Evolutionary conservation across 2,888 invertebrate species (phyloP), one percentile per base, ranked within the genome.

Genomic region (Leucophenga maculata): DNA sequence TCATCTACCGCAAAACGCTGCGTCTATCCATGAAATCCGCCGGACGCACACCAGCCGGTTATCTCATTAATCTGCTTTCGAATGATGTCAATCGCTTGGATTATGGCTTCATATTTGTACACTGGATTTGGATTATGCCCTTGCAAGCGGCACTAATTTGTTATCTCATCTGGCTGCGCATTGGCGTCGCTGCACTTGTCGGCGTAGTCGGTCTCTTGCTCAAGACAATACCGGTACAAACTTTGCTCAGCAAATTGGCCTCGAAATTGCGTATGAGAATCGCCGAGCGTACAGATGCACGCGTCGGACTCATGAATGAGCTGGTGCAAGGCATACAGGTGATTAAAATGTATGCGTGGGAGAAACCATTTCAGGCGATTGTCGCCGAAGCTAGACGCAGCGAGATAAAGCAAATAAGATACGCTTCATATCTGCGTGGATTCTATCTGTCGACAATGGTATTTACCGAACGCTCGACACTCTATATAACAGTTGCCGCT

Each of bases 261-360:
- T 88, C 89, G 1, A 83, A 83, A 59, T 75, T 89, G 9, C 92
- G 98, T 74, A 91, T 92, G 86, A 92, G 92, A 83, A 96, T 96
- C 0, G 97, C 98, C 0, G 89, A 91, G 73, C 91, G 94, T 86
- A 97, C 97, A 0, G 98, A 98, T 88, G 94, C 94, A 79, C 91
- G 98, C 74, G 95, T 98, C 54, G 92, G 96, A 67, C 91, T 97
- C 64, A 98, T 98, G 97, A 96, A 95, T 86, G 98, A 99, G 91
- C 93, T 98, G 78, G 94, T 98, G 74, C 92, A 92, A 70, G 98
- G 97, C 62, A 97, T 99, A 89, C 94, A 97, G 90, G 96, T 97
- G 1, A 95, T 98, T 75, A 98, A 98, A 90, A 97, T 98, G 97
- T 98, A 97, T 86, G 95, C 97, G 3, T 98, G 98, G 95, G 98